These are phyloP conservation scores for Agonopterix subpropinquella DNA, from an alignment of 2,888 invertebrate genomes.

Conservation along the genomic window DNA sequence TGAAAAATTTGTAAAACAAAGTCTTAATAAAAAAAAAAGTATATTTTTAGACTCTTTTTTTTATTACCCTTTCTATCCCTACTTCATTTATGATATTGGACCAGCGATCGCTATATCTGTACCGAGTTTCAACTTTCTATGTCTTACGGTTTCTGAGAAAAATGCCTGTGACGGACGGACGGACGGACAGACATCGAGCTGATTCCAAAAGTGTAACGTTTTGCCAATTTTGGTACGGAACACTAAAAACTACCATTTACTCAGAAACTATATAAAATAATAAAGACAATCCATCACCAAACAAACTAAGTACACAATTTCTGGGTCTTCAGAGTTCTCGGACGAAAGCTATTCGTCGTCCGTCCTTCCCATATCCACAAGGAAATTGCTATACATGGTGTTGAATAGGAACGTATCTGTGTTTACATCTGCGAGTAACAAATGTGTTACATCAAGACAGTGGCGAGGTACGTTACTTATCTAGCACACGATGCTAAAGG, in stretches of 20 bases:
- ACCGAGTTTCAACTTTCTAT: no score
- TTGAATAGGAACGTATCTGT: slow-evolving; percentile 50
- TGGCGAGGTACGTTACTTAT: slow-evolving; percentile 57
- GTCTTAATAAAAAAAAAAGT: no score
- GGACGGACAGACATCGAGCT: no score
- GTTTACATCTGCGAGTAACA: slow-evolving; percentile 67
- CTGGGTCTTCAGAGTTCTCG: slow-evolving; percentile 11
- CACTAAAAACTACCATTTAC: neutral
- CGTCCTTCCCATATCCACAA: slow-evolving; percentile 14
- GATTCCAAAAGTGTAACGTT: no score
- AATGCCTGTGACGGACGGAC: no score
- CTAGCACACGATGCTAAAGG: slow-evolving; percentile 26
- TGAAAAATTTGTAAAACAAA: no score
- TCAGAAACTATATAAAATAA: neutral
- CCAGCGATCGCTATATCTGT: no score
- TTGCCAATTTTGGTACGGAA: no score
- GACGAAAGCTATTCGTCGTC: neutral
- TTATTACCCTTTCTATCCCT: no score
- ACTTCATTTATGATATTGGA: no score
- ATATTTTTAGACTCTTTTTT: no score
- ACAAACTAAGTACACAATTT: slow-evolving; percentile 19
- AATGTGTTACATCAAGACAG: slow-evolving; percentile 68
- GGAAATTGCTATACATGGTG: slow-evolving; percentile 49
- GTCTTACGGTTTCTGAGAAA: no score
- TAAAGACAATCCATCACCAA: slow-evolving; percentile 3